Base-by-base conservation (phyloP, 2,797 vertebrate species). In the Sphaeramia orbicularis region DNA sequence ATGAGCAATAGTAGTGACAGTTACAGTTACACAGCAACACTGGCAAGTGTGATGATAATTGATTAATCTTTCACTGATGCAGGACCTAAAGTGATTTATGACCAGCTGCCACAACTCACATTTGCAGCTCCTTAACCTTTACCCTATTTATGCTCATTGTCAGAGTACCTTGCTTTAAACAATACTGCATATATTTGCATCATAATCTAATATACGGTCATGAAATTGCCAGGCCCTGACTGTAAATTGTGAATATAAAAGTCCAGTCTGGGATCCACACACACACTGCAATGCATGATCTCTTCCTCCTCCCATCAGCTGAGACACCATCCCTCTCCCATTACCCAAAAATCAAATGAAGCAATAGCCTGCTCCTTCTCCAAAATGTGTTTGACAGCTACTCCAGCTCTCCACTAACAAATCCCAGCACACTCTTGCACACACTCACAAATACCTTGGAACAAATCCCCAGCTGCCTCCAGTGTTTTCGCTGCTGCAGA, bases 361-460 rank as follows among this genome's bases (percentile, higher is more conserved):
- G 68, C 54, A 66, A 76, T 32, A 49, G 41, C 19, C 58, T 49
- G 30, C 50, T 65, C 12, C 52, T 52, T 70, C 71, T 82, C 55
- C 42, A 65, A 74, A 83, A 75, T 79, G 52, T 68, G 65, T 61
- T 78, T 88, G 81, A 88, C 85, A 80, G 83, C 65, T 81, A 43
- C 64, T 60, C 19, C 5, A 14, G 54, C 51, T 76, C 63, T 71
- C 48, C 64, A 44, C 64, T 60, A 78, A 78, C 74, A 71, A 74
- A 84, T 74, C 24, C 64, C 36, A 70, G 45, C 50, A 19, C 61
- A 59, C 44, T 56, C 47, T 38, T 11, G 7, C 38, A 65, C 70
- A 19, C 44, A 44, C 18, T 1, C 57, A 71, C 37, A 57, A n/a
- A 81, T 43, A 73, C 59, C 45, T 66, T 65, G 58, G 65, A 74